A percentile compares a stretch with the other conserved stretches of the same genome.
Conservation (phyloP, 64 coral and sea anemone species). For the Exaiptasia diaphana region DNA sequence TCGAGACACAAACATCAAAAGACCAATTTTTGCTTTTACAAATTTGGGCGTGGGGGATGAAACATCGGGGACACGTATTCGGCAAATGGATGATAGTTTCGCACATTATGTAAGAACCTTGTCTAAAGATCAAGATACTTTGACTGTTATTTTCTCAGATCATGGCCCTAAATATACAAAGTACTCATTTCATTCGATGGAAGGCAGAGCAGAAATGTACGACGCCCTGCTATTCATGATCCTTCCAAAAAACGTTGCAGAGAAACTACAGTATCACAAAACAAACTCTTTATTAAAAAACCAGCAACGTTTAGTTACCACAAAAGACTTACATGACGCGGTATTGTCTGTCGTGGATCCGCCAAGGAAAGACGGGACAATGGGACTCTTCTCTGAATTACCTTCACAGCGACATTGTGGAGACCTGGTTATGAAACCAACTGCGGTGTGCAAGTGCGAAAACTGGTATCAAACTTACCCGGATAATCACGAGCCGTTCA, state of each 20-base stretch:
- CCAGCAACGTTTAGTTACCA: conserved; percentile 74
- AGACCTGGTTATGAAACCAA: conserved; percentile 60
- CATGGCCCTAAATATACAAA: conserved; percentile 80
- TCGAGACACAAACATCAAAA: background rate
- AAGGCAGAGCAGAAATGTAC: conserved; percentile 80
- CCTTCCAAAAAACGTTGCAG: conserved; percentile 53
- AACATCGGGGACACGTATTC: conserved; percentile 57
- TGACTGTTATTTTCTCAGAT: conserved; percentile 80
- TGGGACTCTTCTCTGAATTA: conserved; percentile 64
- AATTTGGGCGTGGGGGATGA: conserved; percentile 80
- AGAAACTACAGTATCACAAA: conserved; percentile 25
- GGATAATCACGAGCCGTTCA: conserved; percentile 70
- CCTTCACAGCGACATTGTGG: conserved; percentile 73
- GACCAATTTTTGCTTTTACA: conserved; percentile 72
- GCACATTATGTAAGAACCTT: conserved; percentile 49
- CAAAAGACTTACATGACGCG: conserved; percentile 70
- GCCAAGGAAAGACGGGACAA: background rate
- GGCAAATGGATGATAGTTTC: conserved; percentile 64
- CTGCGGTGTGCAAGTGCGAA: conserved; percentile 83
- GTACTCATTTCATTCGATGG: conserved; percentile 60
- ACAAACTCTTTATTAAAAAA: conserved; percentile 53
- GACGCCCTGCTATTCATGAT: conserved; percentile 86
- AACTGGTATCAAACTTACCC: conserved; percentile 69
- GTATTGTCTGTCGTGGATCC: conserved; percentile 43
- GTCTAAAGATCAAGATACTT: conserved; percentile 57